Base-by-base conservation (phyloP, 2,113 vertebrate species). In the Riparia riparia region DNA sequence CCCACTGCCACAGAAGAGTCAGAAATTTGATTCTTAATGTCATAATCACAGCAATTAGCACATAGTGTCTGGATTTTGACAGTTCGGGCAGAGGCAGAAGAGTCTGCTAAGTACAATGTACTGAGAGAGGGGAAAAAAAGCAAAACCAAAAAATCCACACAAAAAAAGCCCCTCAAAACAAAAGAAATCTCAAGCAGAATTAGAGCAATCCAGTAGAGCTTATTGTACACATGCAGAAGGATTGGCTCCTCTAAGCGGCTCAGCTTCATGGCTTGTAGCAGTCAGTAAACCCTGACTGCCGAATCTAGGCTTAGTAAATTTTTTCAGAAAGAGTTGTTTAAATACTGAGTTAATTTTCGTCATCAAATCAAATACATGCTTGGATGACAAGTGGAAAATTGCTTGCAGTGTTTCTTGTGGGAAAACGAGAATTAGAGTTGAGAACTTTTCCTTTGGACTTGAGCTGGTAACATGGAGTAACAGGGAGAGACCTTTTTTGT, bases 41-140 rank as follows among this genome's bases (percentile, higher is more conserved):
- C 72, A 79, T 93, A 90, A 95, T 89, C 82, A 93, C 21, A 95
- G 61, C 51, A 94, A 97, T 95, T 96, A 97, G 53, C 66, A 90
- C 17, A 64, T 9, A 77, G n/a, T 26, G 58, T 65, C 69, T 90
- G 41, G 31, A 77, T 96, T 93, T 92, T 91, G 56, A 89, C 68
- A 77, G 53, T 76, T 51, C 60, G 77, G 39, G n/a, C 17, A 79
- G 66, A 92, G 19, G 14, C 39, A 73, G 78, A 89, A 70, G 28
- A 51, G 34, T 65, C 34, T 82, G 21, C 22, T 89, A 86, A 88
- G 51, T 49, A 74, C 5, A 5, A 17, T 42, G 45, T 72, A 56
- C 39, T 39, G 58, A 82, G 49, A 21, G 5, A 10, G 24, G 24
- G 20, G 6, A 14, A 12, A 54, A 50, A 42, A 37, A 12, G 7